These are phyloP conservation scores for Chloroclystis v-ata DNA, from an alignment of 2,888 invertebrate species.

Conservation along the genomic window DNA sequence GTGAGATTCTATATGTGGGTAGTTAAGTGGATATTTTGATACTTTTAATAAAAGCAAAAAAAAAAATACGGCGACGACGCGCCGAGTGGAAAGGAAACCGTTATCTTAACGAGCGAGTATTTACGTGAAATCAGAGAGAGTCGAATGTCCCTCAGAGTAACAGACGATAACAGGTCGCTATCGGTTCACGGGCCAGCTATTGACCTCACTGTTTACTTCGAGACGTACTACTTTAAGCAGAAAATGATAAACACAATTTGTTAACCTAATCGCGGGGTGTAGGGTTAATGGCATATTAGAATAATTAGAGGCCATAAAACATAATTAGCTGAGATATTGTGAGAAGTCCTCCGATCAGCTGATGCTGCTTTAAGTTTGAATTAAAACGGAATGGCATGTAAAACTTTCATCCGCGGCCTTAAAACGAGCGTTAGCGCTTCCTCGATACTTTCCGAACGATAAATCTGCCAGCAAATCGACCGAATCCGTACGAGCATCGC, in stretches of 20 bases:
- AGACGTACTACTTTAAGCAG: conserved; percentile 50
- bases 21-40: conserved; percentile 49
- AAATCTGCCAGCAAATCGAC: conserved; percentile 70
- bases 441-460: conserved; percentile 58
- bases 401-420: conserved; percentile 69
- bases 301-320: conserved; percentile 55
- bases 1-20: conserved; percentile 53
- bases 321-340: conserved; percentile 32
- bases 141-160: conserved; percentile 60
- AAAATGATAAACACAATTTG: conserved; percentile 62
- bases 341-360: conserved; percentile 39
- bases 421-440: conserved; percentile 64
- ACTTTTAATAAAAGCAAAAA: conserved; percentile 63
- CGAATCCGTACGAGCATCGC: conserved; percentile 57
- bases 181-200: conserved; percentile 75
- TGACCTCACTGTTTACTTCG: conserved; percentile 69
- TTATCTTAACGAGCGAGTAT: conserved; percentile 73
- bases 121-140: conserved; percentile 73
- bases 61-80: conserved; percentile 47
- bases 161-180: conserved; percentile 64
- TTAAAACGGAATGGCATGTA: conserved; percentile 62
- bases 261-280: conserved; percentile 55
- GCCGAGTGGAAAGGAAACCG: conserved; percentile 71
- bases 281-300: conserved; percentile 65
- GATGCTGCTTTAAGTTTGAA: conserved; percentile 56